Evolutionary conservation across 1,140 invertebrate species (phyloP).

Genomic region (Papilio glaucus): DNA sequence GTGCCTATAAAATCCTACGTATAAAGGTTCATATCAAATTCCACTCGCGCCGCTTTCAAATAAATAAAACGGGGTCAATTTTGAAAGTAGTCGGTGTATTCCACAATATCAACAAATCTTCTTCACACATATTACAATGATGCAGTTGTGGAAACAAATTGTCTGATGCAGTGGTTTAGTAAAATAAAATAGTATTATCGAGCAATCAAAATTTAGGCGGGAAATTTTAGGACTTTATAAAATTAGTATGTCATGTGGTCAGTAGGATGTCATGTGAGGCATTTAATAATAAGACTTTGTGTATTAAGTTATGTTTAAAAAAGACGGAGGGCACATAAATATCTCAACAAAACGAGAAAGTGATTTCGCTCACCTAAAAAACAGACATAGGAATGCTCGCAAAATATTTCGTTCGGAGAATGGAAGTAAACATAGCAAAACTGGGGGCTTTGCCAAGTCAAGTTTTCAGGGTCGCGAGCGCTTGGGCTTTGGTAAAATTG

Average conservation of each 20-base stretch:
- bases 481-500: conserved; percentile 71
- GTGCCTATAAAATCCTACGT: conserved; percentile 28
- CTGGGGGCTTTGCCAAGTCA: conserved; percentile 74
- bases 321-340: not conserved
- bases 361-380: conserved; percentile 38
- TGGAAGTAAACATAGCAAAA: conserved; percentile 63
- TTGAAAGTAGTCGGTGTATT: conserved; percentile 60
- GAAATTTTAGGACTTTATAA: conserved; percentile 37
- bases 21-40: conserved; percentile 20
- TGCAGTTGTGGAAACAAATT: conserved; percentile 4
- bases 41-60: conserved; percentile 33
- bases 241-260: conserved; percentile 20
- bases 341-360: conserved; percentile 38
- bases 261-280: conserved; percentile 41
- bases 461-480: conserved; percentile 73
- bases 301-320: conserved; percentile 24
- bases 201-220: conserved; percentile 40
- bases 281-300: not conserved
- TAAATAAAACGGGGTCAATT: conserved; percentile 63
- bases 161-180: not conserved
- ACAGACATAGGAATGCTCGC: conserved; percentile 46
- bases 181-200: conserved; percentile 25
- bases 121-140: not conserved
- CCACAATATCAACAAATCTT: conserved; percentile 39
- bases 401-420: conserved; percentile 50